Base-by-base conservation (phyloP, 2,888 invertebrate genomes). In the Dolichopus griseipennis region DNA sequence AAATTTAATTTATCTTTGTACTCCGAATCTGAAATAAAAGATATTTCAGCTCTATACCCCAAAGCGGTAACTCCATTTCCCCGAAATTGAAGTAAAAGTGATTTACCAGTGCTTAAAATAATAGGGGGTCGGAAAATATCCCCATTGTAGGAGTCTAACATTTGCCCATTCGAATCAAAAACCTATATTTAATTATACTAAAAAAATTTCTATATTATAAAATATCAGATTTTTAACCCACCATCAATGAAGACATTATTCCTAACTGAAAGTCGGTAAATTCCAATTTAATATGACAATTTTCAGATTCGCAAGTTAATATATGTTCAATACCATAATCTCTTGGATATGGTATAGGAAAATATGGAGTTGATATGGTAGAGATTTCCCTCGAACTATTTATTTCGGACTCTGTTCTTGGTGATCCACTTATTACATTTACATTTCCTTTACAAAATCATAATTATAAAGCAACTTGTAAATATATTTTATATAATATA, bases 181-280 rank as follows among this genome's bases (percentile, higher is more conserved):
- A 89, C 86, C 87, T 87, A 69, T 33, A 6, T 20, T 20, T 4
- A 20, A 20, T 20, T 20, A 18, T 61, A 20, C 10, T 21, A 22
- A 61, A 76, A 74, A 68, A 37, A 12, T 37, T 7, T 10, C 37
- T 10, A 37, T 12, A 37, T 37, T 10, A 67, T 37, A 37, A 37
- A 37, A 5, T 10, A 37, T 27, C 61, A 34, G 2, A 67, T 20
- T 65, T 27, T 66, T 21, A 65, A 65, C 21, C 43, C 12, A 87
- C 87, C 83, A 89, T 89, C 75, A 90, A 83, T 34, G 88, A 85
- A 0, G 89, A 88, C 20, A 85, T 84, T 12, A 85, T 78, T 1
- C 88, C 86, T 70, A 90, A 77, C 73, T 87, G 87, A 76, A 88
- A 90, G 77, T 90, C 90, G 1, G 86, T 86, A 75, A 90, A 90